These are phyloP conservation scores for Heterocephalus glaber DNA, from an alignment of 2,113 vertebrate genomes.

Conservation along the genomic window DNA sequence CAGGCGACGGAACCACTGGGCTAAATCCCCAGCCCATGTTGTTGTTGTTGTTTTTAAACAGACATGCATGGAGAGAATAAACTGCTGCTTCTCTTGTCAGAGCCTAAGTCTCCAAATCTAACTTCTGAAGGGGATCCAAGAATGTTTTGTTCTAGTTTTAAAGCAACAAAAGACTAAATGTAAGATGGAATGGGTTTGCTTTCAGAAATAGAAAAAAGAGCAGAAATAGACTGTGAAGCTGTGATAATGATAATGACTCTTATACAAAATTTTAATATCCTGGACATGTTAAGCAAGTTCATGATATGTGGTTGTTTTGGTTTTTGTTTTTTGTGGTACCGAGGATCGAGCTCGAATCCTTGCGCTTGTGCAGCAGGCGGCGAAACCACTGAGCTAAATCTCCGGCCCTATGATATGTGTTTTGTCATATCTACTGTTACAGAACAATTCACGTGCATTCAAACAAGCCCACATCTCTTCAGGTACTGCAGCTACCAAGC, in stretches of 20 bases:
- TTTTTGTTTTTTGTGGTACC: too few relatives aligned
- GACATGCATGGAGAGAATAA: background rate
- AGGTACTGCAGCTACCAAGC: background rate
- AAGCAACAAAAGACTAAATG: slow-evolving; percentile 53
- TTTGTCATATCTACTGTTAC: background rate
- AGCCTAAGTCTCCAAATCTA: slow-evolving; percentile 47
- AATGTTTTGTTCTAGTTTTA: slow-evolving; percentile 71
- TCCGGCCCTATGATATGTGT: slow-evolving; percentile 23
- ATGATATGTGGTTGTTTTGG: slow-evolving; percentile 9
- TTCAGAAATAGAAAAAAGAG: slow-evolving; percentile 42
- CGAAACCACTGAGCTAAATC: too few relatives aligned
- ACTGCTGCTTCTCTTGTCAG: background rate
- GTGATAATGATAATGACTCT: slow-evolving; percentile 1
- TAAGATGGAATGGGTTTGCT: slow-evolving; percentile 34
- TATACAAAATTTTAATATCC: slow-evolving; percentile 33
- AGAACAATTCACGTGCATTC: background rate
- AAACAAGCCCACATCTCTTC: background rate
- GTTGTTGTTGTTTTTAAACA: background rate
- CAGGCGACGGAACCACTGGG: too few relatives aligned
- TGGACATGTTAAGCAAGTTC: slow-evolving; percentile 25
- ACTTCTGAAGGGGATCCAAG: slow-evolving; percentile 53
- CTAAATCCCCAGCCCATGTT: too few relatives aligned
- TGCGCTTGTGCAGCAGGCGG: too few relatives aligned
- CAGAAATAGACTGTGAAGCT: slow-evolving; percentile 60
- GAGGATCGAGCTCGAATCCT: too few relatives aligned